phyloP scores from a whole-genome alignment of 2,113 vertebrate genomes.

The chimpanzee (Pan troglodytes) region NHGRI_mPanTro3-v2.1_pri NC_072401.2:18104001-18104500 shows the following conservation, averaged over 20 bases:
- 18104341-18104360: no score
- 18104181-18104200: background rate
- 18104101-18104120: background rate
- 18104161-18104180: background rate
- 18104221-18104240: background rate
- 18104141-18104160: background rate
- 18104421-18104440: no score
- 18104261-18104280: background rate
- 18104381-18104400: no score
- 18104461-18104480: no score
- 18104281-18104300: background rate
- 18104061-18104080: background rate
- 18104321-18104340: no score
- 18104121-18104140: background rate
- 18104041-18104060: background rate
- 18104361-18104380: no score
- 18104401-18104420: no score
- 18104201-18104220: background rate
- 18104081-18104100: background rate
- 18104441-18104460: no score
- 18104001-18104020: background rate
- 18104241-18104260: background rate
- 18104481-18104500: no score
- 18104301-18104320: no score
- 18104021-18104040: background rate